Percentiles rank a stretch among this genome's conserved stretches.
These are phyloP conservation scores for Stegodyphus mimosarum DNA, from an alignment of 1,140 invertebrate species.

Conservation along the genomic window DNA sequence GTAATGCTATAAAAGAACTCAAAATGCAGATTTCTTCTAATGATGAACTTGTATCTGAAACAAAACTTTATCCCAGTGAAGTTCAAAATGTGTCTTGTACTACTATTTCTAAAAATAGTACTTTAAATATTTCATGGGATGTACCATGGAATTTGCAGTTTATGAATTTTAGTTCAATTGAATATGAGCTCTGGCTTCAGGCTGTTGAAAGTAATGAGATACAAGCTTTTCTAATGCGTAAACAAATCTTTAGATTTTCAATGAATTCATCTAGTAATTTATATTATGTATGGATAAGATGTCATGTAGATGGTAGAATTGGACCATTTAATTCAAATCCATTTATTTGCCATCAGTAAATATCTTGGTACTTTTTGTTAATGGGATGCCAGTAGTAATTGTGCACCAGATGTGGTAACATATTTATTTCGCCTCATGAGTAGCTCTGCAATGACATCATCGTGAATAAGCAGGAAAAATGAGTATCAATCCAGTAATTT, in stretches of 20 bases:
- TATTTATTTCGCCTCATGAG: too few species aligned
- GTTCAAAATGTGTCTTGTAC: slow-evolving; percentile 9
- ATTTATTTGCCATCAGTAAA: slow-evolving; percentile 22
- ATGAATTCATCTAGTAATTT: neutral
- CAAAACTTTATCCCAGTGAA: slow-evolving; percentile 30
- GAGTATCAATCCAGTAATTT: too few species aligned
- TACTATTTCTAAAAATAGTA: slow-evolving; percentile 1
- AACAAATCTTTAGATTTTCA: neutral
- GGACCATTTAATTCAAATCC: slow-evolving; percentile 52
- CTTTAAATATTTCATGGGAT: slow-evolving; percentile 50
- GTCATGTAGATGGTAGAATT: slow-evolving; percentile 38
- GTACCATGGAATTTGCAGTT: slow-evolving; percentile 64
- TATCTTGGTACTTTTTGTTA: neutral
- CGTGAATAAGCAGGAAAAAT: too few species aligned
- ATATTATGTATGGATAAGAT: slow-evolving; percentile 49
- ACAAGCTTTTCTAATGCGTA: slow-evolving; percentile 31
- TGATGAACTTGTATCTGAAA: neutral
- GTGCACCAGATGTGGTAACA: too few species aligned
- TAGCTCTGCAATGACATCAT: too few species aligned
- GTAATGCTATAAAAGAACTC: neutral
- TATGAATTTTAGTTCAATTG: slow-evolving; percentile 35
- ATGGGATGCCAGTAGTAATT: too few species aligned
- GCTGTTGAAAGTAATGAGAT: slow-evolving; percentile 18
- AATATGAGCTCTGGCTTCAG: slow-evolving; percentile 64
- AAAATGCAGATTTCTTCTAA: neutral